Evolutionary conservation across 64 coral and sea anemone species (phyloP), one percentile per base, ranked within the genome.

Genomic region (Hydrozoanthus tunicans): DNA sequence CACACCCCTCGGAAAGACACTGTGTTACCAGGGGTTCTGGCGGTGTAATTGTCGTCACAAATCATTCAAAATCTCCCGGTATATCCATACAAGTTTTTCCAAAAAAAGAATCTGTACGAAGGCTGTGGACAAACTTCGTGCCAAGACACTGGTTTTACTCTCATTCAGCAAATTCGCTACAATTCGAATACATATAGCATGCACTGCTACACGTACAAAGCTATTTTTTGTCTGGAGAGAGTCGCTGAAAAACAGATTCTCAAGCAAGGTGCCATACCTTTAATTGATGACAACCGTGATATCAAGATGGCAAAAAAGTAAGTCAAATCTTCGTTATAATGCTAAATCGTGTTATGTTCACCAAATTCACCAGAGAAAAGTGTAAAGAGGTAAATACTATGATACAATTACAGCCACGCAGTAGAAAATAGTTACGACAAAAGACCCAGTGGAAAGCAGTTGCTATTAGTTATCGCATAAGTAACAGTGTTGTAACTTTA

Each of bases 391-490:
- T 58, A 5, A 79, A 77, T 77, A 57, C 17, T 59, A 55, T 79
- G 77, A 77, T 43, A 52, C 75, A 77, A 77, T 77, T 77, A 56
- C 75, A 77, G 75, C 75, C 55, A 55, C 11, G 77, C 56, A 79
- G 58, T 58, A 79, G 77, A 15, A 58, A 55, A n/a, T 6, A 58
- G 55, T 79, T 79, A 7, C 15, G 77, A 79, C 77, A 79, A 79
- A 79, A 58, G 77, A 79, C 53, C 77, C 77, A 79, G 4, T 79
- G 77, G 77, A 58, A 79, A 79, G 77, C 55, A 58, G 58, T 1
- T 7, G 77, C 77, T 23, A 57, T 59, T 79, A 7, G 3, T 79
- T 79, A 58, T 79, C 77, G 53, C 58, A 55, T 79, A 79, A 79
- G 77, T 79, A 79, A 79, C 77, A 79, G 77, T 79, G 7, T 77